Base-by-base conservation (phyloP, 1,140 invertebrate genomes). In the Eubasilissa regina region DNA sequence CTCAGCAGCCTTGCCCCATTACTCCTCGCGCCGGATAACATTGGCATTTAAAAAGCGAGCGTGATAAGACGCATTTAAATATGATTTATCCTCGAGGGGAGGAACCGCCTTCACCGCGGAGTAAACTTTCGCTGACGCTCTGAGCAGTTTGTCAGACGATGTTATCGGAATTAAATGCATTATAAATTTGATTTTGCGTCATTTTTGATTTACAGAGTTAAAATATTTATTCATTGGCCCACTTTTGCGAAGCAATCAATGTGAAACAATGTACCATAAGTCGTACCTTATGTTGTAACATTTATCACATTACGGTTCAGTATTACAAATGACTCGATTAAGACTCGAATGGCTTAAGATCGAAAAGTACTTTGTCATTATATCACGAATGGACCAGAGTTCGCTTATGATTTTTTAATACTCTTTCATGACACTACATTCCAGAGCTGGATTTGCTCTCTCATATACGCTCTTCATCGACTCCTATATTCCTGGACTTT, bases 181-280 rank as follows among this genome's bases (percentile, higher is more conserved):
- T 74, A 56, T 74, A 74, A 74, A 74, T 56, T 56, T 74, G 70
- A 74, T 74, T 74, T 74, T 74, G 35, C 53, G 70, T 74, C 70
- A 74, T 55, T 45, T 72, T 35, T 43, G 55, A 21, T 56, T 58
- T 35, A 15, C 43, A 8, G 51, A 3, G 7, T 8, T 19, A 43
- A 55, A 56, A n/a, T 74, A 74, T 56, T 74, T 56, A 35, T 15
- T 56, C 15, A 35, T 8, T 56, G 70, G 7, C 53, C 70, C 15
- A 74, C 53, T 56, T 73, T 74, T 15, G 25, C 13, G 9, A 48
- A 51, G 45, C 47, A 47, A 3, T 70, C 66, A 53, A 70, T 53
- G n/a, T 25, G 15, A 10, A 53, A 17, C 17, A 70, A 19, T 70
- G 11, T 51, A 6, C 1, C 25, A 35, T 51, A 51, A 51, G 48